Base-by-base conservation (phyloP, 53 echinoderm and acorn worm genomes). In the Patiria pectinifera region DNA sequence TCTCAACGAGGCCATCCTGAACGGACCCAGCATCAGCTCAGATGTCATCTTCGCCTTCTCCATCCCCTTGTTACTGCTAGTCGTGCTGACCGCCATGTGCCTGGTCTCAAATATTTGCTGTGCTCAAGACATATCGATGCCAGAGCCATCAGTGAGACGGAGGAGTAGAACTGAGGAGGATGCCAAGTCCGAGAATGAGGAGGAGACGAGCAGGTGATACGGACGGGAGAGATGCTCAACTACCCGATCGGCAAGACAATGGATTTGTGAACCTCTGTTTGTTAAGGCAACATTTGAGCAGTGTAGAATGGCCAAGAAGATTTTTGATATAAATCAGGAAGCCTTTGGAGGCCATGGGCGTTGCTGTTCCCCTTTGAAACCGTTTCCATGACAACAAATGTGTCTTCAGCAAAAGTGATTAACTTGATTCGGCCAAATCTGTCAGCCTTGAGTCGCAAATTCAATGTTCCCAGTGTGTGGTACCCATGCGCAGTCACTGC, bases 81-180 rank as follows among this genome's bases (percentile, higher is more conserved):
- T 92, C 43, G 75, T 95, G 21, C 46, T 95, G 35, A 45, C 91
- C 13, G 77, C 74, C 45, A 97, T 97, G 97, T 97, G 97, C 96
- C 92, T 97, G 59, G 47, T 97, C 35, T 95, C 97, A 22, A 97
- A 97, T 91, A 89, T 92, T 82, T 96, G 96, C 62, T 95, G 96
- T 76, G 76, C 93, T 60, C 96, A 82, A 87, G 90, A 90, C 90
- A 69, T 90, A 11, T 44, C 18, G 79, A 1, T 90, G 80, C 84
- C 84, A 21, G 69, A 66, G 62, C 80, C 76, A 12, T 26, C 25
- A n/a, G 11, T 4, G 15, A 11, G 66, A 0, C 66, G 66, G 66
- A 60, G 60, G 60, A 15, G 66, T 66, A 66, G 66, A 15, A 16
- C 66, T 18, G 66, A 66, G 66, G 66, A 3, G 66, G 74, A 74